Percentiles rank a stretch among this genome's conserved stretches.
Conservation (phyloP, 2,888 invertebrate species). For the Phasia obesa region DNA sequence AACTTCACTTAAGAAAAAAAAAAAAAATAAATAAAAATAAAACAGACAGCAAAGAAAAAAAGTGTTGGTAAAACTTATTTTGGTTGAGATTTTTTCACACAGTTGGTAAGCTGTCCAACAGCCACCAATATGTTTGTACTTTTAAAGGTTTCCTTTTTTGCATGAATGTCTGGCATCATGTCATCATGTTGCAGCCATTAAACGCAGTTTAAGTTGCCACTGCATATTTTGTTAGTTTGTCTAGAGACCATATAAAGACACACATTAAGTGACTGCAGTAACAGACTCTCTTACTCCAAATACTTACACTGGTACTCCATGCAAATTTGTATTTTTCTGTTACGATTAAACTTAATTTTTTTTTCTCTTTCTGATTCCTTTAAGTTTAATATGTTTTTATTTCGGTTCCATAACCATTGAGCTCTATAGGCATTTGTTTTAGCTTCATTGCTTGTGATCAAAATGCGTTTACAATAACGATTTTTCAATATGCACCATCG, state of each 20-base stretch:
- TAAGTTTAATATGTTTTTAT: neutral
- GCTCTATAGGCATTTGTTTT: conserved; percentile 60
- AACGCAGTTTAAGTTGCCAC: conserved; percentile 68
- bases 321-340: conserved; percentile 58
- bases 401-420: conserved; percentile 54
- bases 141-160: neutral
- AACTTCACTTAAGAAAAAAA: neutral
- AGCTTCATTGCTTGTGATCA: conserved; percentile 67
- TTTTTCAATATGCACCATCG: conserved; percentile 47
- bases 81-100: conserved; percentile 21
- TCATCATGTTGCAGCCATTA: conserved; percentile 67
- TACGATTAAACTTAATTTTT: conserved; percentile 48
- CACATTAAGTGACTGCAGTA: conserved; percentile 13
- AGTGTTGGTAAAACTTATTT: conserved; percentile 44
- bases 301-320: conserved; percentile 29
- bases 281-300: conserved; percentile 36
- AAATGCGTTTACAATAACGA: conserved; percentile 67
- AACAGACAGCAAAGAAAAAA: conserved; percentile 28
- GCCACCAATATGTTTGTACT: conserved; percentile 25
- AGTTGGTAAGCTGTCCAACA: conserved; percentile 53
- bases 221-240: conserved; percentile 52
- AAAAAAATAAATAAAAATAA: conserved; percentile 6
- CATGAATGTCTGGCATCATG: conserved; percentile 53
- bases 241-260: conserved; percentile 38
- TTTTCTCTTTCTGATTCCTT: conserved; percentile 18